Base-by-base conservation (phyloP, 2,113 vertebrate species). In the Electrona antarctica region DNA sequence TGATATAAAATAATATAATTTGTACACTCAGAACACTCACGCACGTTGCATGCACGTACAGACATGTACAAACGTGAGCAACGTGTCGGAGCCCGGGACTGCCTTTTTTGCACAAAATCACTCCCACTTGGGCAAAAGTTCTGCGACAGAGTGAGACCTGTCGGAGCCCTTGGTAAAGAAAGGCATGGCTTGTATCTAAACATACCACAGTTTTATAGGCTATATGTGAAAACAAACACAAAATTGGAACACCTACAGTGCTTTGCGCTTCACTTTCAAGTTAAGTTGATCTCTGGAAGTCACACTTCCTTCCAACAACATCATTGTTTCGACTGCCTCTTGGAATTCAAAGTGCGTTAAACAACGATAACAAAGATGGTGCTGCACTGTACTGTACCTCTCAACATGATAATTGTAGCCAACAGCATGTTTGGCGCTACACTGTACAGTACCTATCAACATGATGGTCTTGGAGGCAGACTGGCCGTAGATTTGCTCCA, bases 401-500 rank as follows among this genome's bases (percentile, higher is more conserved):
- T 99, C 49, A 99, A 80, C 79, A 99, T 97, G 92, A 95, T 98
- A 21, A 21, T 2, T 21, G 21, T 21, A 21, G 21, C 21, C 21
- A n/a, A n/a, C 11, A 33, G 4, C 2, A 41, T 41, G 33, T 41
- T 41, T 41, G 33, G 33, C 3, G 33, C 33, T 41, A 41, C 33
- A 41, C 33, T 41, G 33, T 41, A 41, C 33, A 41, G 33, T 41
- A 41, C 97, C 97, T 64, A 99, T 99, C 49, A 99, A 80, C 79
- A 99, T 97, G 92, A 95, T 98, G 51, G 95, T 94, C 85, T 91
- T 96, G 33, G 96, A 95, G 51, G 96, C 88, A 0, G 96, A 94
- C 78, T 98, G 96, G 5, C 96, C 96, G 1, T 94, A 99, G 63
- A 94, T 87, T 49, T 98, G 97, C 46, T 99, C 98, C 75, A 99